phyloP scores from a whole-genome alignment of 2,888 invertebrate genomes.

The Polyommatus icarus region DNA sequence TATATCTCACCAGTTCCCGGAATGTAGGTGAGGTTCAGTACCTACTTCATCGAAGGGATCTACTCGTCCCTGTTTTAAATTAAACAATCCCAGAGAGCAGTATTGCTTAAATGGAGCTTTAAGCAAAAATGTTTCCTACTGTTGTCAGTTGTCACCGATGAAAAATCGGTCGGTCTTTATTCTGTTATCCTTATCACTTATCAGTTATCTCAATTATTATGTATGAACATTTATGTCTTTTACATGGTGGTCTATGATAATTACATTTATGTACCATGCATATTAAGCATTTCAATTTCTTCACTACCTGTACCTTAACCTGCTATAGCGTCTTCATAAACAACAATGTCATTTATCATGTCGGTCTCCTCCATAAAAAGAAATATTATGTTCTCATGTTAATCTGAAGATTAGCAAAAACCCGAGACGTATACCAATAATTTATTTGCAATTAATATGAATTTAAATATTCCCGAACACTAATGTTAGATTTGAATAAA shows the following conservation, averaged over 20 bases:
- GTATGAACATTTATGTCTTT: neutral
- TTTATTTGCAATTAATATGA: slow-evolving; percentile 28
- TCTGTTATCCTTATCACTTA: neutral
- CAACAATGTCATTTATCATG: slow-evolving; percentile 9
- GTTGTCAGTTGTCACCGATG: neutral
- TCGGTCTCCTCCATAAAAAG: neutral
- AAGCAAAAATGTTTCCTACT: neutral
- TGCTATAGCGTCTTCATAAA: neutral
- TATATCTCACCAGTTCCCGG: neutral
- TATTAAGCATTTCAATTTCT: neutral
- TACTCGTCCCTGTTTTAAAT: neutral
- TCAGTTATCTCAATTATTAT: neutral
- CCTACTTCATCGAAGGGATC: neutral
- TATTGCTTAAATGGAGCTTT: neutral
- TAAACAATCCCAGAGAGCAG: neutral
- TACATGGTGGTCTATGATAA: neutral
- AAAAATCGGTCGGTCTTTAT: neutral
- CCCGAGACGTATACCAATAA: neutral
- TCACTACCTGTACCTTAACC: neutral
- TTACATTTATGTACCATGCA: neutral
- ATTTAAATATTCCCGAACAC: slow-evolving; percentile 27
- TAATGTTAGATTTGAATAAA: slow-evolving; percentile 36
- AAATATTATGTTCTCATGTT: neutral
- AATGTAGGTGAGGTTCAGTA: neutral
- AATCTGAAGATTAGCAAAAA: neutral